Evolutionary conservation across 2,888 invertebrate species (phyloP).

Genomic region (Caenorhabditis parvicauda): DNA sequence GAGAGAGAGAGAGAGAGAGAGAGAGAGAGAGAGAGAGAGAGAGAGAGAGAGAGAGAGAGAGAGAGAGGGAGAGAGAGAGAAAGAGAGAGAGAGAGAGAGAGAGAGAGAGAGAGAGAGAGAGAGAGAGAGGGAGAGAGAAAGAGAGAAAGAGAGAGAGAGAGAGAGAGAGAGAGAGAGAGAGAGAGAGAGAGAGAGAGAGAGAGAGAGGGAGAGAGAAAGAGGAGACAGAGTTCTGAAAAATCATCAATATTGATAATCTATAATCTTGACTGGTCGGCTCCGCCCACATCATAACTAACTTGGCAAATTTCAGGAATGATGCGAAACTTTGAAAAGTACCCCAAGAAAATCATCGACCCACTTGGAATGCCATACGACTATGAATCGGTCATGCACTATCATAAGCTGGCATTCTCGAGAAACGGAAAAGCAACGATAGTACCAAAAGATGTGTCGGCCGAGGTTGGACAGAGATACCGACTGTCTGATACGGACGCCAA

Average conservation of each 20-base stretch:
- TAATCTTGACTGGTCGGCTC: not conserved
- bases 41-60: too few relatives aligned
- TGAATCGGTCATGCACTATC: slow-evolving; percentile 75
- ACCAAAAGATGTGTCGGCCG: slow-evolving; percentile 61
- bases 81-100: too few relatives aligned
- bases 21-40: too few relatives aligned
- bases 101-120: too few relatives aligned
- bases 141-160: too few relatives aligned
- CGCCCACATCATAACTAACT: slow-evolving; percentile 34
- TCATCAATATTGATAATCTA: not conserved
- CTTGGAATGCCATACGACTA: slow-evolving; percentile 75
- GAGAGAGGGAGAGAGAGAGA: too few relatives aligned
- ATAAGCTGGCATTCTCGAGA: slow-evolving; percentile 66
- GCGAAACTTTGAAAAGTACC: slow-evolving; percentile 67
- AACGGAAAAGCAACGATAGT: slow-evolving; percentile 67
- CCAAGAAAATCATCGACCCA: slow-evolving; percentile 64
- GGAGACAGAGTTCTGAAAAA: not conserved
- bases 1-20: too few relatives aligned
- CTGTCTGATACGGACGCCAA: slow-evolving; percentile 53
- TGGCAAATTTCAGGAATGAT: too few relatives aligned
- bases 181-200: too few relatives aligned
- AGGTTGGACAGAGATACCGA: slow-evolving; percentile 60
- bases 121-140: too few relatives aligned
- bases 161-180: too few relatives aligned
- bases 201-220: too few relatives aligned